phyloP scores from a whole-genome alignment of 2,888 invertebrate species.

The Autographa pulchrina region DNA sequence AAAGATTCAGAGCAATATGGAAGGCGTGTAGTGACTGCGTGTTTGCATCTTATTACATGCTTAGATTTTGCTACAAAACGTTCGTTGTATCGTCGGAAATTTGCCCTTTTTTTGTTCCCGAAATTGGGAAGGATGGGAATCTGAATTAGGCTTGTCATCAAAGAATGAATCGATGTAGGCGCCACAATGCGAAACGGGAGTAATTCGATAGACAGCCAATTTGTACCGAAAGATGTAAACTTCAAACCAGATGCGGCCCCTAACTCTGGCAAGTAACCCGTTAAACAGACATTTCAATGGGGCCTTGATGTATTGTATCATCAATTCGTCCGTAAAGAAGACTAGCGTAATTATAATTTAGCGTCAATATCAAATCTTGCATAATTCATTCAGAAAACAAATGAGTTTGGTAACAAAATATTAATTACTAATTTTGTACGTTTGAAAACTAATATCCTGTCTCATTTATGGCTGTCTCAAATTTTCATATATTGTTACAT shows the following conservation, averaged over 20 bases:
- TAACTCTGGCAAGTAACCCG: background rate
- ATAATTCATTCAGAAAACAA: too few species aligned
- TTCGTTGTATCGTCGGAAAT: background rate
- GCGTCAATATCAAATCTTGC: too few species aligned
- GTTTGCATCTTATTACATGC: constrained; percentile 37
- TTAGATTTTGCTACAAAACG: constrained; percentile 37
- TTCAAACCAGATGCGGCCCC: constrained; percentile 8
- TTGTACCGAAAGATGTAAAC: constrained; percentile 7
- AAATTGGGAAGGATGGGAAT: background rate
- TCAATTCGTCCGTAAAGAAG: background rate
- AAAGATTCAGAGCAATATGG: constrained; percentile 49
- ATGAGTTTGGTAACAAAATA: too few species aligned
- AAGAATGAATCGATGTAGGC: background rate
- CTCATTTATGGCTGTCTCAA: too few species aligned
- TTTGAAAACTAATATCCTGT: too few species aligned
- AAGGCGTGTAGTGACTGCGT: constrained; percentile 43
- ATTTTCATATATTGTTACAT: too few species aligned
- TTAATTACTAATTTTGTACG: too few species aligned
- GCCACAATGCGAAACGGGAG: background rate
- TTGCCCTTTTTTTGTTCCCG: constrained; percentile 3
- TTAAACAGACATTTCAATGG: background rate
- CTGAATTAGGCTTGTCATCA: background rate
- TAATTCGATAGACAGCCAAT: constrained; percentile 9
- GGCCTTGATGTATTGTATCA: background rate
- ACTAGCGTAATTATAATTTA: background rate